Base-by-base conservation (phyloP, 2,888 invertebrate genomes). In the Agonopterix arenella region DNA sequence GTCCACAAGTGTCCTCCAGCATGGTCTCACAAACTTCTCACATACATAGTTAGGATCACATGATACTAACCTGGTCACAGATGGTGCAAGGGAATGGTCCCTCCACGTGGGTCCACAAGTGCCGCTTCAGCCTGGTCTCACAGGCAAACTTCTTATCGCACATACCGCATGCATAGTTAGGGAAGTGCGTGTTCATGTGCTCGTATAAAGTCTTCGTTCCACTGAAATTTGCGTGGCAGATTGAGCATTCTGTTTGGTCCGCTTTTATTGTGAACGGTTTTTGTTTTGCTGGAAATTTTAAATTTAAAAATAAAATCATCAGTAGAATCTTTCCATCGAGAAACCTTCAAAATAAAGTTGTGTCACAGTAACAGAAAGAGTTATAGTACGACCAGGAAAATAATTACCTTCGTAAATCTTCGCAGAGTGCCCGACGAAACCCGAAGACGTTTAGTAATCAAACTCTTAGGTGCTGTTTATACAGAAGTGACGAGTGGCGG, bases 11-110 rank as follows among this genome's bases (percentile, higher is more conserved):
- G 52, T 7, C 44, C 2, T 11, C n/a, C n/a, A 52, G 28, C 2
- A 11, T 11, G 11, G 18, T 36, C 5, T 44, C 28, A 37, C 42
- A 36, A 2, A 13, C 41, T 7, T 28, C 28, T 28, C 28, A 28
- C 28, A 28, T 5, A 7, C 28, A 42, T 45, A 52, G 48, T 28
- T 28, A 28, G 28, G 28, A 28, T 28, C 28, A 28, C 7, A 28
- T 28, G 7, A 5, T 28, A 28, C 41, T 42, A 37, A 52, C 52
- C 49, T 47, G 38, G 1, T 37, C 47, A 11, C 52, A 52, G 3
- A 37, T 13, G 4, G 11, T 44, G 16, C 52, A 52, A 16, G 41
- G n/a, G 28, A 49, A 50, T 0, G 45, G 45, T 2, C 49, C 52
- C 1, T 47, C 36, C n/a, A 43, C 1, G 38, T 52, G 52, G 1